A percentile compares a stretch with the other conserved stretches of the same genome.
These are phyloP conservation scores for Panonychus citri DNA, from an alignment of 1,140 invertebrate genomes.

Conservation along the genomic window DNA sequence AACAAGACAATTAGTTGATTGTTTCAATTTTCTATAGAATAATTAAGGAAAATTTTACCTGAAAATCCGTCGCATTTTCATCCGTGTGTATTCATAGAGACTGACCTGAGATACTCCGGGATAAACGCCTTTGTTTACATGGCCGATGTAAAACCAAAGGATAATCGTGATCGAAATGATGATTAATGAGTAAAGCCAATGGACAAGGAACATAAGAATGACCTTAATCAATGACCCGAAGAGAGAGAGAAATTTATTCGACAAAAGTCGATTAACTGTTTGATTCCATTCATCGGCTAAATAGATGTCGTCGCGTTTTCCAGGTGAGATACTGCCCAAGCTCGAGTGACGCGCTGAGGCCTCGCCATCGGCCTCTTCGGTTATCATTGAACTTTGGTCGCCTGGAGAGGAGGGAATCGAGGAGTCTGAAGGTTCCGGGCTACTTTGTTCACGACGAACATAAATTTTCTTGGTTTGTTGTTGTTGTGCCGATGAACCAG, in stretches of 20 bases:
- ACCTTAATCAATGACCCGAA: conserved; percentile 45
- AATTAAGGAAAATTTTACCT: conserved; percentile 32
- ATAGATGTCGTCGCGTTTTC: conserved; percentile 4
- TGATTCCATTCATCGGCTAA: background rate
- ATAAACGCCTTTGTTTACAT: conserved; percentile 75
- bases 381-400: conserved; percentile 13
- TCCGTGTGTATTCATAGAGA: conserved; percentile 58
- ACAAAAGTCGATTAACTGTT: background rate
- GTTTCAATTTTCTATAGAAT: too few relatives aligned
- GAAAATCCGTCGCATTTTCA: conserved; percentile 41
- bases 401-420: conserved; percentile 14
- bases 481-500: conserved; percentile 7
- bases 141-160: conserved; percentile 77
- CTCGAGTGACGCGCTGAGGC: background rate
- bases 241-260: conserved; percentile 25
- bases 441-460: background rate
- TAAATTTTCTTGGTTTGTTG: background rate
- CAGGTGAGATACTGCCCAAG: background rate
- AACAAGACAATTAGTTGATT: too few relatives aligned
- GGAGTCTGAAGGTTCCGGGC: background rate
- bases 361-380: background rate
- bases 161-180: conserved; percentile 54
- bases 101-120: conserved; percentile 73
- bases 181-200: conserved; percentile 68
- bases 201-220: conserved; percentile 69